A percentile compares a stretch with the other conserved stretches of the same genome.
Conservation (phyloP, 2,888 invertebrate genomes). For the Coleophora deauratella region DNA sequence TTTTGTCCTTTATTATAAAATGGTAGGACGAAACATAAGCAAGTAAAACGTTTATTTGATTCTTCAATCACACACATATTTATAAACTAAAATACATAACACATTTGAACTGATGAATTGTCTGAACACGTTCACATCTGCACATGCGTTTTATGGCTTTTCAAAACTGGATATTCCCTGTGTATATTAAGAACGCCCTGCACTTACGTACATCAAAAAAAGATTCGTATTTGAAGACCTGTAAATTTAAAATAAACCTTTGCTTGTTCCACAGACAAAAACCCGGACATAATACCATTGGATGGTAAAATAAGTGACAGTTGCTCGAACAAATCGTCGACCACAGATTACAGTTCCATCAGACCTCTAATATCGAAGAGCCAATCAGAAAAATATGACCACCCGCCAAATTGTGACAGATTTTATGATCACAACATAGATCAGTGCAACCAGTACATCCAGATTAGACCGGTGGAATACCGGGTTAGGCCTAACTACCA, state of each 20-base stretch:
- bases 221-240: too few species aligned
- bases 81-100: too few species aligned
- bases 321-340: slow-evolving; percentile 61
- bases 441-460: slow-evolving; percentile 55
- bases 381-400: slow-evolving; percentile 52
- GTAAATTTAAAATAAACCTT: not conserved
- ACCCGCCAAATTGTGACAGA: slow-evolving; percentile 43
- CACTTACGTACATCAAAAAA: too few species aligned
- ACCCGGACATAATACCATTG: slow-evolving; percentile 65
- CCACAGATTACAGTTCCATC: slow-evolving; percentile 60
- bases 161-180: too few species aligned
- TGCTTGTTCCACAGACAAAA: slow-evolving; percentile 49
- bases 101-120: too few species aligned
- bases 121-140: too few species aligned
- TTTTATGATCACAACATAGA: slow-evolving; percentile 56
- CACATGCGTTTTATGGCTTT: too few species aligned
- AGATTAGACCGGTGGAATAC: slow-evolving; percentile 51
- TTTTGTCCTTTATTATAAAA: too few species aligned
- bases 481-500: slow-evolving; percentile 38
- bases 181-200: too few species aligned
- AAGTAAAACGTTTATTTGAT: too few species aligned
- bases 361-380: slow-evolving; percentile 55
- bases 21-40: too few species aligned
- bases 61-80: too few species aligned
- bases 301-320: slow-evolving; percentile 66